These are phyloP conservation scores for Lerema accius DNA, from an alignment of 1,140 invertebrate genomes.

Conservation along the genomic window DNA sequence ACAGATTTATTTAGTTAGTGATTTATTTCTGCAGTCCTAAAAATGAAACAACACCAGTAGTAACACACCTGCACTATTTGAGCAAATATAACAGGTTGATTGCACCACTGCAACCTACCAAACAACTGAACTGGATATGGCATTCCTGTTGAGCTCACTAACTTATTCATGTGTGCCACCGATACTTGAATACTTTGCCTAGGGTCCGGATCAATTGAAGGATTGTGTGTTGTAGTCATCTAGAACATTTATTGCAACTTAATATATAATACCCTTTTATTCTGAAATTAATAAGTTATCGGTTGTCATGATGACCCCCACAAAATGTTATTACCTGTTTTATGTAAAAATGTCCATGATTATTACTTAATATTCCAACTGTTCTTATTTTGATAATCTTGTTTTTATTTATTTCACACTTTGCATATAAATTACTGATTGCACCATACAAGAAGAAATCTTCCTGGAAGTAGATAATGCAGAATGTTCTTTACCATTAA, in stretches of 20 bases:
- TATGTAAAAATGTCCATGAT: slow-evolving; percentile 57
- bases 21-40: no score
- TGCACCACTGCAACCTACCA: slow-evolving; percentile 62
- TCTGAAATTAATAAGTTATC: not conserved
- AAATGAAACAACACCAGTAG: not conserved
- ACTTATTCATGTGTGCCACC: slow-evolving; percentile 49
- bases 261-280: not conserved
- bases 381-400: slow-evolving; percentile 53
- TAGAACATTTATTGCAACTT: slow-evolving; percentile 12
- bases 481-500: no score
- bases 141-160: slow-evolving; percentile 44
- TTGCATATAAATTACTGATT: slow-evolving; percentile 43
- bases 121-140: slow-evolving; percentile 65
- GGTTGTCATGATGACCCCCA: not conserved
- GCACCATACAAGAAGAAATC: slow-evolving; percentile 52
- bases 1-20: no score
- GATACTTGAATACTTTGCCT: slow-evolving; percentile 45
- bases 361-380: slow-evolving; percentile 59
- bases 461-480: slow-evolving; percentile 39
- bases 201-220: slow-evolving; percentile 4
- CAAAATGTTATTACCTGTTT: slow-evolving; percentile 55
- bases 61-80: slow-evolving; percentile 58
- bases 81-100: slow-evolving; percentile 59
- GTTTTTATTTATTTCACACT: slow-evolving; percentile 42
- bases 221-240: slow-evolving; percentile 35